Conservation (phyloP, 2,113 vertebrate species). For the Marmota monax region DNA sequence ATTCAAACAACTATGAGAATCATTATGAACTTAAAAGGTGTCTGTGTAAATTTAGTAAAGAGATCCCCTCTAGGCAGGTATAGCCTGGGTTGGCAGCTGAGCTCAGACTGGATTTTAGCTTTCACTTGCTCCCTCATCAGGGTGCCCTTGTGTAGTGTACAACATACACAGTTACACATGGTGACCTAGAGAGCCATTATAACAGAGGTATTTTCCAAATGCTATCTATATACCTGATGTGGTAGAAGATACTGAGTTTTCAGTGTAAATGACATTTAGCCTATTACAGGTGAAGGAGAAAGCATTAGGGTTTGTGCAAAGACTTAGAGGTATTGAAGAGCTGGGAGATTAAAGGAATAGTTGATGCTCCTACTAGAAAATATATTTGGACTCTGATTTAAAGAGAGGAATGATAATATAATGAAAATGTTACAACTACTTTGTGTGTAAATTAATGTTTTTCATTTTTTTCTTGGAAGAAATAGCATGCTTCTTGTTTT, state of each 20-base stretch:
- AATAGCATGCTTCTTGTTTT: neutral
- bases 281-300: slow-evolving; percentile 39
- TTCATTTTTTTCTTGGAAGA: slow-evolving; percentile 45
- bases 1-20: neutral
- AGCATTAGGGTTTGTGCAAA: slow-evolving; percentile 1
- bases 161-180: neutral
- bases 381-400: slow-evolving; percentile 56
- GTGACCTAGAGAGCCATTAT: neutral
- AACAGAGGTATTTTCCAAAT: neutral
- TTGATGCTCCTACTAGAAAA: neutral
- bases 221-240: neutral
- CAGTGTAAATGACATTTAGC: slow-evolving; percentile 22
- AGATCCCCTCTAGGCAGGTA: neutral
- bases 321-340: neutral
- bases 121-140: neutral
- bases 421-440: slow-evolving; percentile 47
- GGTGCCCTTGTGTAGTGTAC: neutral
- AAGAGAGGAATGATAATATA: slow-evolving; percentile 34
- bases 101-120: neutral
- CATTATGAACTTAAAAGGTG: neutral
- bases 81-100: neutral
- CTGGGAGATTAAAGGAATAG: neutral
- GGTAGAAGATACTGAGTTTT: slow-evolving; percentile 10
- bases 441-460: slow-evolving; percentile 54
- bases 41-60: neutral